Evolutionary conservation across 1,140 invertebrate species (phyloP).

Genomic region (Euura saliciscinereae): DNA sequence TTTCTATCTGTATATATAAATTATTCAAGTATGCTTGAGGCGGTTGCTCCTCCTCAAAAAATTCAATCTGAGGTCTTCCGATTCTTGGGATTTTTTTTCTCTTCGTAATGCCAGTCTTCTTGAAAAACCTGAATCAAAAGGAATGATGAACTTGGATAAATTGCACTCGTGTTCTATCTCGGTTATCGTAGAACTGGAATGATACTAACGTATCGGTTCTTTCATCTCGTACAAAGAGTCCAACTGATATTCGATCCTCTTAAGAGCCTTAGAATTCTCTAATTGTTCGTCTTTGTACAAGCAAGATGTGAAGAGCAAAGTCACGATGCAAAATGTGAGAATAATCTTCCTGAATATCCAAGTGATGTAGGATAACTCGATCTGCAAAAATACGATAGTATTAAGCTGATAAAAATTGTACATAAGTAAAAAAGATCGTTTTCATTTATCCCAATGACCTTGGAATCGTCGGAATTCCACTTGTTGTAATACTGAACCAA

Average conservation of each 20-base stretch:
- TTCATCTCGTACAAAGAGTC: constrained; percentile 33
- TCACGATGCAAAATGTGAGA: constrained; percentile 37
- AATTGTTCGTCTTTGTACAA: constrained; percentile 40
- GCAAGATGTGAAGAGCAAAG: constrained; percentile 42
- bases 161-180: too few relatives aligned
- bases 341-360: constrained; percentile 45
- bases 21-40: not conserved
- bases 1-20: not conserved
- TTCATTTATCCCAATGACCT: constrained; percentile 30
- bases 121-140: not conserved
- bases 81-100: not conserved
- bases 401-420: not conserved
- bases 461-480: constrained; percentile 29
- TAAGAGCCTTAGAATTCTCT: constrained; percentile 41
- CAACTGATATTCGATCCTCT: constrained; percentile 44
- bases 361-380: constrained; percentile 33
- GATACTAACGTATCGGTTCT: constrained; percentile 31
- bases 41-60: not conserved
- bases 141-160: too few relatives aligned
- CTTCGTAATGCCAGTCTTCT: not conserved
- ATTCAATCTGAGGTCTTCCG: not conserved
- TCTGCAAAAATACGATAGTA: constrained; percentile 25
- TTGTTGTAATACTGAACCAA: constrained; percentile 44
- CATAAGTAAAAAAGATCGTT: not conserved
- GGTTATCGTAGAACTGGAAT: too few relatives aligned